phyloP scores from a whole-genome alignment of 2,113 vertebrate species.

The Labrus mixtus region DNA sequence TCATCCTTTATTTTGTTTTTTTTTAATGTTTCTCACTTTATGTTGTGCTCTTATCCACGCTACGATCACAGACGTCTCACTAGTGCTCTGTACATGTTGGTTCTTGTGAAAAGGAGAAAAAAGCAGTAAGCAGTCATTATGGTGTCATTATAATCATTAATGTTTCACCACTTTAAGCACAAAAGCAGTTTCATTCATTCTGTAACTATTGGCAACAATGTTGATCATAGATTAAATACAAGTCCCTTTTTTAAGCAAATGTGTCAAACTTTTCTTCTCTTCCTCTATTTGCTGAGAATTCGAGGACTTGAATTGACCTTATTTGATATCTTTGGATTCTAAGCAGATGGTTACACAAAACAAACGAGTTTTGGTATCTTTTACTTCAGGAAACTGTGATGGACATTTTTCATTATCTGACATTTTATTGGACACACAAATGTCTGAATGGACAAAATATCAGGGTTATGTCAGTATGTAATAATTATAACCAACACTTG shows the following conservation, averaged over 20 bases:
- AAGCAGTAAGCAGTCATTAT: slow-evolving; percentile 14
- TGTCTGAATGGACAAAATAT: too few relatives aligned
- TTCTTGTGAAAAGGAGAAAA: neutral
- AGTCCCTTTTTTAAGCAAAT: neutral
- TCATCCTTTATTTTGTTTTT: neutral
- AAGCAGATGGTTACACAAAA: too few relatives aligned
- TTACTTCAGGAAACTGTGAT: too few relatives aligned
- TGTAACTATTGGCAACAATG: neutral
- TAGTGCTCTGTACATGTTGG: neutral
- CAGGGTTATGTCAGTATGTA: too few relatives aligned
- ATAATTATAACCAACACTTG: neutral
- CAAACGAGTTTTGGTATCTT: too few relatives aligned
- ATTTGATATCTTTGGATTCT: too few relatives aligned
- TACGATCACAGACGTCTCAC: neutral
- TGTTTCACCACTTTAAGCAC: neutral
- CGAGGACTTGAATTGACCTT: too few relatives aligned
- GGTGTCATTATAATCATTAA: neutral
- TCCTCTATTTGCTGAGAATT: neutral
- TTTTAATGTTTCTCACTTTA: neutral
- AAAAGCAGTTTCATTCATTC: neutral
- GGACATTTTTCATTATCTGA: too few relatives aligned
- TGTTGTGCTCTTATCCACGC: neutral
- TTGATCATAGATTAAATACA: neutral
- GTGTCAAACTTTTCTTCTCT: neutral
- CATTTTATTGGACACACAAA: neutral